These are phyloP conservation scores for Gnatocerus cornutus DNA, from an alignment of 2,888 invertebrate genomes.

Conservation along the genomic window DNA sequence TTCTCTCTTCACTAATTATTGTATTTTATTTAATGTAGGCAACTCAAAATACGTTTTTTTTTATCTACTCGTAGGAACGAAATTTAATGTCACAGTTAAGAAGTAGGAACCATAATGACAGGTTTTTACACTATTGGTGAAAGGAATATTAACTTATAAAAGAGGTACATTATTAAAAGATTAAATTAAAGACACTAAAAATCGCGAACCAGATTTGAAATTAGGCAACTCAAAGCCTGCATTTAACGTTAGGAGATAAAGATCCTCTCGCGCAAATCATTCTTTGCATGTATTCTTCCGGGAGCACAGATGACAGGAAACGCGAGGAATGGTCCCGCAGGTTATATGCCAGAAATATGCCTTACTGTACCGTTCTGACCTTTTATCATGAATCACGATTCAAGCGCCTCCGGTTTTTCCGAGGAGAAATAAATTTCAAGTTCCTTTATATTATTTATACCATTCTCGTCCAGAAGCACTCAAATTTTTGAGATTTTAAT, in stretches of 20 bases:
- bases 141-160: no score
- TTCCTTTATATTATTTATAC: conserved; percentile 2
- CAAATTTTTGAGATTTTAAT: conserved; percentile 29
- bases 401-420: conserved; percentile 5
- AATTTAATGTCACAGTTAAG: no score
- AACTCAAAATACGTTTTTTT: no score
- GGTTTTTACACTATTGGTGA: no score
- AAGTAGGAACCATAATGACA: no score
- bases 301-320: conserved; percentile 31
- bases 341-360: conserved; percentile 35
- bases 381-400: conserved; percentile 43
- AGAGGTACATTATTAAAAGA: no score
- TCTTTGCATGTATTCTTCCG: conserved; percentile 45
- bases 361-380: conserved; percentile 25
- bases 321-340: conserved; percentile 35
- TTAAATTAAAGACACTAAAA: no score
- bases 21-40: no score
- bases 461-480: not conserved
- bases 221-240: no score
- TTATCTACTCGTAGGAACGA: no score
- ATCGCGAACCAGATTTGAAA: no score
- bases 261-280: conserved; percentile 22
- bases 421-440: conserved; percentile 20
- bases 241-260: not conserved
- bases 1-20: no score